phyloP scores from a whole-genome alignment of 2,797 vertebrate species.

The Leucoraja ocellata region DNA sequence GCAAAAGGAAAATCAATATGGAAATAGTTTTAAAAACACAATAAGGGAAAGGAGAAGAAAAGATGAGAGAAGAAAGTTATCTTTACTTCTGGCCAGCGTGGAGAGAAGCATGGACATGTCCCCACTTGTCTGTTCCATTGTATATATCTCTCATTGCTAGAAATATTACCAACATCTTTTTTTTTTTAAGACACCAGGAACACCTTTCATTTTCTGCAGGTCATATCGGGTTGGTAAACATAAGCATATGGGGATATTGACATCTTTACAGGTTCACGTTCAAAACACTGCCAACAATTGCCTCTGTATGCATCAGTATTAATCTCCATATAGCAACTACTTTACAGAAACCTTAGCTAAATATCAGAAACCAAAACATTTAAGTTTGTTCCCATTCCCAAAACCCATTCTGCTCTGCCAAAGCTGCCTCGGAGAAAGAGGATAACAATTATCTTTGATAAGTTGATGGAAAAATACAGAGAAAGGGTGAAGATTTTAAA shows the following conservation, averaged over 20 bases:
- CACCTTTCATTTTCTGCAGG: background rate
- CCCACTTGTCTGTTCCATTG: background rate
- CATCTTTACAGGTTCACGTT: background rate
- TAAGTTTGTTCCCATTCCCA: too few relatives aligned
- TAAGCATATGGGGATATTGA: too few relatives aligned
- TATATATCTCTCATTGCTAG: background rate
- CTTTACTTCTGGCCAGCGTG: background rate
- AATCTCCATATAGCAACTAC: background rate
- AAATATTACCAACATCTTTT: background rate
- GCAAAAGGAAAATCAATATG: background rate
- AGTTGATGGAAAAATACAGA: background rate
- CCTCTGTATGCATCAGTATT: background rate
- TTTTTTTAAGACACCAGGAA: background rate
- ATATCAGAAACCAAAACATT: too few relatives aligned
- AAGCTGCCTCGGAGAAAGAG: background rate
- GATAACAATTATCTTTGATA: background rate
- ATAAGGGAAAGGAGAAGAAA: background rate
- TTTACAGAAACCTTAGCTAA: background rate
- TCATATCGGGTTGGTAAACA: background rate
- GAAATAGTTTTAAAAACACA: background rate
- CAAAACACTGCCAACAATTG: background rate
- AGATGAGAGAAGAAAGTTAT: background rate
- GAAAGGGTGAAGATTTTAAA: background rate
- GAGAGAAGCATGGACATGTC: background rate
- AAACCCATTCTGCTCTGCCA: too few relatives aligned